Evolutionary conservation across 2,888 invertebrate species (phyloP), one percentile per base, ranked within the genome.

Genomic region (Lumbricus terrestris): DNA sequence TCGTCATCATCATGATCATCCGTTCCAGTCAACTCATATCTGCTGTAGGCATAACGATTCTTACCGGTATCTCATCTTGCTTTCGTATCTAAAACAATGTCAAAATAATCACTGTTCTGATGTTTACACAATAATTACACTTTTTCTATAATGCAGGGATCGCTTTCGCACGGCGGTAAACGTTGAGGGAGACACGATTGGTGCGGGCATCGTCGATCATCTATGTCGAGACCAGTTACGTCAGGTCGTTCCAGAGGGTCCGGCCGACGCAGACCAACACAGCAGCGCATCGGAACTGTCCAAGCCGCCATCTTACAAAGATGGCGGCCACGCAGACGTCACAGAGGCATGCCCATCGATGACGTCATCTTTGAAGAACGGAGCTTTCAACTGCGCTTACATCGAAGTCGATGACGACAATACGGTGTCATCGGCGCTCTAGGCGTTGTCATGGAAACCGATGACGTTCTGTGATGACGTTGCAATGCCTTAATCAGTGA

Each of bases 151-250:
- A 92, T 93, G 33, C 93, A 95, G 95, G 89, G 96, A 96, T 92
- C 95, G 94, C 96, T 98, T 94, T 97, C 97, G 94, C 96, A 96
- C 96, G 0, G 94, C 95, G 91, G 95, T 98, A 93, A 99, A 99
- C 95, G 99, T 99, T 54, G 97, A 98, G 95, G 98, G 99, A 93
- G 99, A 99, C 95, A 97, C 98, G 23, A 95, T 98, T 91, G 99
- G 99, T 85, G 98, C 98, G 88, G 97, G 97, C 91, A 96, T 99
- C 90, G 98, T 99, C 47, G 96, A 97, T 93, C 96, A 97, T 93
- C 96, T 98, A 69, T 95, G 94, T 18, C 93, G 93, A 90, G 90
- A 93, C 47, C 94, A 94, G 91, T 92, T 94, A 90, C 29, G n/a
- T 0, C 69, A 69, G 69, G 4, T 8, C 69, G 69, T 69, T 69